Base-by-base conservation (phyloP, 2,888 invertebrate species). In the Drosophila quinaria region DNA sequence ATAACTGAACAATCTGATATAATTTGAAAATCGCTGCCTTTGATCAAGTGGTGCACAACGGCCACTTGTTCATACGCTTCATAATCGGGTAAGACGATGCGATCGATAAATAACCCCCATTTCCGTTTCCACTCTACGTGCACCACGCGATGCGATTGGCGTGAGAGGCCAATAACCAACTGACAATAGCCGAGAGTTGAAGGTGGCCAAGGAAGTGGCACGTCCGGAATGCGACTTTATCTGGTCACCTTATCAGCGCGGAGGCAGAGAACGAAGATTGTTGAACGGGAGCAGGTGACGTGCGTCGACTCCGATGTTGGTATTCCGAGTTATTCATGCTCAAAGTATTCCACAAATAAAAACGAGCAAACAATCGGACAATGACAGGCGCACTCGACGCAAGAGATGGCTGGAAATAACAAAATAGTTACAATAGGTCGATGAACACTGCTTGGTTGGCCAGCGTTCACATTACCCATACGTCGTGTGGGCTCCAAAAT, bases 101-200 rank as follows among this genome's bases (percentile, higher is more conserved):
- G 22, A 29, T 46, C 19, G 22, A 29, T 46, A 47, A 39, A 9
- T 17, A 9, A n/a, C 3, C 17, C 17, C 4, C 22, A 41, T 63
- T 37, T 76, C 75, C 75, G 75, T 61, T 76, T 77, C 64, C 58
- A 73, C 74, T 73, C 44, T 8, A 50, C 2, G 37, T 9, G 5
- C 29, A 29, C 29, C 29, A 29, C 1, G 11, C 3, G 6, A 15
- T 13, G 11, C 3, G 6, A 15, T 13, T 39, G 25, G 3, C 46
- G 13, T 19, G 17, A 10, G 31, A 17, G 63, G 55, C 56, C 63
- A 63, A 56, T 63, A 63, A 49, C 56, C 47, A 46, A 35, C 37
- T 37, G 33, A 22, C 37, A 29, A 17, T 19, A 31, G n/a, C 19
- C 4, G 8, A 6, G 39, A 13, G 17, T 22, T 52, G 55, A 51